Evolutionary conservation across 2,888 invertebrate genomes (phyloP).

Genomic region (Drosophila paranaensis): DNA sequence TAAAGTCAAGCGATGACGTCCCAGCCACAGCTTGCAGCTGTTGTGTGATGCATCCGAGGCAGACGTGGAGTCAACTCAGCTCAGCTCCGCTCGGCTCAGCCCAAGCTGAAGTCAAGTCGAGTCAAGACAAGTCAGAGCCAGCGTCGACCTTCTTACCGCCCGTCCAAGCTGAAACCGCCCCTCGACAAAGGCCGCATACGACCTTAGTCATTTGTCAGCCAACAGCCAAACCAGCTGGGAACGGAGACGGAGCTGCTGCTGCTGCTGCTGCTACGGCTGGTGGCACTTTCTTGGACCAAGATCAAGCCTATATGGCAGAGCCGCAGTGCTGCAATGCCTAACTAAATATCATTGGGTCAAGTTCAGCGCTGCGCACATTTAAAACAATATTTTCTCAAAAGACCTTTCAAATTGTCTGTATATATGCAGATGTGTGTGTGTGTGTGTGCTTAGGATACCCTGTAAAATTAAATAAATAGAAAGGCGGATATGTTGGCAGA

Average conservation of each 20-base stretch:
- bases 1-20: conserved; percentile 66
- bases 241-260: conserved; percentile 27
- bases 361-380: conserved; percentile 70
- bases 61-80: conserved; percentile 46
- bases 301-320: conserved; percentile 44
- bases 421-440: conserved; percentile 1
- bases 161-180: conserved; percentile 71
- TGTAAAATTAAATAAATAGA: conserved; percentile 10
- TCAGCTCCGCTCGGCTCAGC: neutral
- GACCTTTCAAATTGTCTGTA: conserved; percentile 66
- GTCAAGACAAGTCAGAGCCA: conserved; percentile 60
- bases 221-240: conserved; percentile 45
- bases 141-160: conserved; percentile 76
- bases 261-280: conserved; percentile 28
- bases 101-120: conserved; percentile 36
- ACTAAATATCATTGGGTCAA: conserved; percentile 81
- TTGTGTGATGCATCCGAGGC: conserved; percentile 63
- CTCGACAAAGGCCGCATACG: conserved; percentile 61
- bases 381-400: conserved; percentile 71
- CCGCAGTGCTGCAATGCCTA: conserved; percentile 33
- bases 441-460: conserved; percentile 11
- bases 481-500: neutral
- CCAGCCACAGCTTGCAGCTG: conserved; percentile 61
- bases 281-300: conserved; percentile 74
- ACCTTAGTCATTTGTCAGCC: conserved; percentile 81